These are phyloP conservation scores for Bombylius discolor DNA, from an alignment of 2,888 invertebrate species.

Conservation along the genomic window DNA sequence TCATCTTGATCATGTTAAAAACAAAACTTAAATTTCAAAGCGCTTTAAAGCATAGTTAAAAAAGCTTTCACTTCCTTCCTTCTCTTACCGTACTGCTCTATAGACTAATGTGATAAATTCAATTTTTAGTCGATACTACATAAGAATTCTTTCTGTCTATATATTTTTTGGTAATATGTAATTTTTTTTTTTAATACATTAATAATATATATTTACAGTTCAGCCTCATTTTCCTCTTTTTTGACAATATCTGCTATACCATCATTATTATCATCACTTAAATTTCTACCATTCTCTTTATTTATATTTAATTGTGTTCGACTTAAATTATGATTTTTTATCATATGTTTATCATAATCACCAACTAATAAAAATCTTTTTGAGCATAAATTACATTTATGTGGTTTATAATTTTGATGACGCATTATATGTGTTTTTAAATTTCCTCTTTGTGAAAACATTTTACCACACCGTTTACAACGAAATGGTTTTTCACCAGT, in stretches of 20 bases:
- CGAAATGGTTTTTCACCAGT: constrained; percentile 34
- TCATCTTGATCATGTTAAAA: too few relatives aligned
- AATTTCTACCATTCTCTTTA: not conserved
- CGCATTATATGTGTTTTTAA: constrained; percentile 34
- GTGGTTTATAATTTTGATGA: constrained; percentile 23
- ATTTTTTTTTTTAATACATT: too few relatives aligned
- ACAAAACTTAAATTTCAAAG: too few relatives aligned
- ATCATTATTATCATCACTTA: not conserved
- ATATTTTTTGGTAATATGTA: too few relatives aligned
- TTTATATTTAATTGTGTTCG: not conserved
- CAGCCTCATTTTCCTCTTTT: not conserved
- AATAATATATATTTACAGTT: not conserved
- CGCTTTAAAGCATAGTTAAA: too few relatives aligned
- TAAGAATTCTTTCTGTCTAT: too few relatives aligned
- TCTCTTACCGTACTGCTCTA: too few relatives aligned
- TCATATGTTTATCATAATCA: not conserved
- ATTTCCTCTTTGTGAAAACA: constrained; percentile 33
- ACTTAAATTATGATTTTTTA: not conserved
- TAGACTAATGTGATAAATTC: too few relatives aligned
- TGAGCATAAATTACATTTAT: not conserved
- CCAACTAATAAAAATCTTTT: not conserved
- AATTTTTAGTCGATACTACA: too few relatives aligned
- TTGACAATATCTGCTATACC: not conserved
- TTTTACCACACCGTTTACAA: constrained; percentile 32
- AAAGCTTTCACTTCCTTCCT: too few relatives aligned